Percentiles rank a stretch among this genome's conserved stretches.
These are phyloP conservation scores for Chelonus formosanus DNA, from an alignment of 2,888 invertebrate genomes.

Conservation along the genomic window DNA sequence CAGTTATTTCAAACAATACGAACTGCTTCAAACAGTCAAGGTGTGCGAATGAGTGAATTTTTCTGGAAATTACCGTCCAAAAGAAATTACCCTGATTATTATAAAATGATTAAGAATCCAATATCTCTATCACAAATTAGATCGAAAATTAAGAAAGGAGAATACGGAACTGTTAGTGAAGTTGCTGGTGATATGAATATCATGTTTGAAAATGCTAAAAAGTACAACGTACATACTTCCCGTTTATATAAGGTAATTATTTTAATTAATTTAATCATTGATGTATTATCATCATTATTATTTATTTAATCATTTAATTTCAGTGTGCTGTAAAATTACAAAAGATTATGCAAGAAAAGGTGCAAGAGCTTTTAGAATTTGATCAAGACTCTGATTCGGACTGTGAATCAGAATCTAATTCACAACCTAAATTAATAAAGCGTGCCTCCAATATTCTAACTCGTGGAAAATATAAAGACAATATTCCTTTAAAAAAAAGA, in stretches of 20 bases:
- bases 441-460: slow-evolving; percentile 62
- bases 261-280: slow-evolving; percentile 12
- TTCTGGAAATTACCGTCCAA: slow-evolving; percentile 93
- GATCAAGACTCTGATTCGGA: slow-evolving; percentile 67
- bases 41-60: slow-evolving; percentile 84
- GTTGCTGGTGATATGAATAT: slow-evolving; percentile 93
- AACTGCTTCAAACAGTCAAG: slow-evolving; percentile 69
- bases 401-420: slow-evolving; percentile 58
- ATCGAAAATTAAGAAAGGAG: slow-evolving; percentile 81
- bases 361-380: slow-evolving; percentile 76
- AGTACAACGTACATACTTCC: slow-evolving; percentile 84
- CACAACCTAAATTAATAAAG: slow-evolving; percentile 60
- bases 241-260: slow-evolving; percentile 78
- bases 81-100: slow-evolving; percentile 95
- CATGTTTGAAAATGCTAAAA: slow-evolving; percentile 96
- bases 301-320: slow-evolving; percentile 44
- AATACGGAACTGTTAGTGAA: slow-evolving; percentile 85
- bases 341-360: slow-evolving; percentile 83
- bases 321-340: slow-evolving; percentile 85
- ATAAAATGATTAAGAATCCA: slow-evolving; percentile 95
- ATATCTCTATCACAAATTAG: slow-evolving; percentile 92
- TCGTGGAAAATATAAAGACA: slow-evolving; percentile 66
- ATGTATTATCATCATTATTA: slow-evolving; percentile 23
- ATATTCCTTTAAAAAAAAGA: slow-evolving; percentile 79
- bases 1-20: slow-evolving; percentile 86